These are phyloP conservation scores for Aurelia coerulea DNA, from an alignment of 30 jellyfish, hydroid and myxozoan genomes.

Conservation along the genomic window DNA sequence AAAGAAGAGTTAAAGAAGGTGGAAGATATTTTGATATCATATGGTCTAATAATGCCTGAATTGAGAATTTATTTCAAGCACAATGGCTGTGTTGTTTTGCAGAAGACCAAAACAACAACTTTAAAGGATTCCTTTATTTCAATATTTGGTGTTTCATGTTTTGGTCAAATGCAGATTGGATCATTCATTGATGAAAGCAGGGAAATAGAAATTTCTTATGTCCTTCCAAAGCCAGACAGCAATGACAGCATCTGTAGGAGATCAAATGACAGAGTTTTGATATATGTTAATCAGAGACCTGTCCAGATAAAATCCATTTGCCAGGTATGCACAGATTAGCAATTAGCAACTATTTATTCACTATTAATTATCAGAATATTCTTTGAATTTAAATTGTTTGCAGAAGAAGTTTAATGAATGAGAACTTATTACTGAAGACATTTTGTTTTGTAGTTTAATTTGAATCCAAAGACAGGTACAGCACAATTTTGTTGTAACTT, in stretches of 20 bases:
- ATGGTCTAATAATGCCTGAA: slow-evolving; percentile 57
- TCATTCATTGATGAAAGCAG: slow-evolving; percentile 1
- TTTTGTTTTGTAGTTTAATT: too few species aligned
- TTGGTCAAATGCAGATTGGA: slow-evolving; percentile 29
- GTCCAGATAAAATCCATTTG: slow-evolving; percentile 35
- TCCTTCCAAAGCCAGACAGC: slow-evolving; percentile 50
- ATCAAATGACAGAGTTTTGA: slow-evolving; percentile 56
- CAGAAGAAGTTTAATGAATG: too few species aligned
- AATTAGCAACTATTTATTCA: too few species aligned
- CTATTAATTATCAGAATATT: too few species aligned
- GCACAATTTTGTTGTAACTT: too few species aligned
- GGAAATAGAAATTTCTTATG: slow-evolving; percentile 11
- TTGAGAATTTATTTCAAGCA: slow-evolving; percentile 60
- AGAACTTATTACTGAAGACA: too few species aligned
- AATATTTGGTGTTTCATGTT: slow-evolving; percentile 57
- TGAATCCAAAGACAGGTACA: too few species aligned
- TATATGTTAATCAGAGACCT: slow-evolving; percentile 75
- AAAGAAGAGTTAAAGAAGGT: slow-evolving; percentile 70
- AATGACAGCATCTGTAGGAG: slow-evolving; percentile 37
- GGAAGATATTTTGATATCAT: slow-evolving; percentile 68
- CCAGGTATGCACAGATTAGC: slow-evolving; percentile 28
- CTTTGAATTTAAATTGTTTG: too few species aligned
- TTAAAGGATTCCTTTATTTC: slow-evolving; percentile 17
- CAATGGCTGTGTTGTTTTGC: slow-evolving; percentile 69
- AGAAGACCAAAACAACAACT: slow-evolving; percentile 36